Evolutionary conservation across 2,113 vertebrate genomes (phyloP).

Genomic region (Erythrolamprus reginae): DNA sequence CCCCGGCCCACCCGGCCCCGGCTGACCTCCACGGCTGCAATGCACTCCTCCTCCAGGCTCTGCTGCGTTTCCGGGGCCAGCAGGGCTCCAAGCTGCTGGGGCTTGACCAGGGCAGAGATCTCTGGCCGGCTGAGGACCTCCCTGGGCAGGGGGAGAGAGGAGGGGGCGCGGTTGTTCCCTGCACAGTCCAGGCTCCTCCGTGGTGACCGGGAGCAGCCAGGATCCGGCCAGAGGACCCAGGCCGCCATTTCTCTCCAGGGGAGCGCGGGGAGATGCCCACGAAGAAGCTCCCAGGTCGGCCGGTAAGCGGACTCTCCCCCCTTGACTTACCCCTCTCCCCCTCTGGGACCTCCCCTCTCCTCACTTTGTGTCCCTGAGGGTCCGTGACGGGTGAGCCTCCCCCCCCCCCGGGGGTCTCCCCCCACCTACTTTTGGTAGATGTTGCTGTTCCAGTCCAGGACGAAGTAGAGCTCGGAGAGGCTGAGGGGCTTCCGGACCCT

Average conservation of each 20-base stretch:
- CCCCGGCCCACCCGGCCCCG: accelerated
- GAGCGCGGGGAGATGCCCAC: not conserved
- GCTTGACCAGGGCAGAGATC: slow-evolving; percentile 55
- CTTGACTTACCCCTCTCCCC: not conserved
- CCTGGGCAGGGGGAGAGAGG: slow-evolving; percentile 21
- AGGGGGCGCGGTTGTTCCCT: not conserved
- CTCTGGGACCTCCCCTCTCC: too few relatives aligned
- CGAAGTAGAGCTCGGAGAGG: slow-evolving; percentile 79
- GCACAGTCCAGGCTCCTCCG: not conserved
- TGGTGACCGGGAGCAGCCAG: not conserved
- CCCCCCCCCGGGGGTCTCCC: not conserved
- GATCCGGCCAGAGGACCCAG: not conserved
- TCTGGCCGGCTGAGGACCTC: slow-evolving; percentile 68
- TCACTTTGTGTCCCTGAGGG: not conserved
- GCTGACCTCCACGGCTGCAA: slow-evolving; percentile 59
- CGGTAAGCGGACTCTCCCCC: not conserved
- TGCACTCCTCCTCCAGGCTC: slow-evolving; percentile 62
- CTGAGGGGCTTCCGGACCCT: slow-evolving; percentile 68
- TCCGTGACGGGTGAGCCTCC: not conserved
- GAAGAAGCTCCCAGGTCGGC: not conserved
- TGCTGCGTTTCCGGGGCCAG: slow-evolving; percentile 56
- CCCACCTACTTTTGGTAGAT: slow-evolving; percentile 77
- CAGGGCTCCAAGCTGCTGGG: slow-evolving; percentile 55
- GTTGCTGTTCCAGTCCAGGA: slow-evolving; percentile 87
- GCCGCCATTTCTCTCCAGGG: not conserved